A percentile compares a stretch with the other conserved stretches of the same genome.
phyloP scores from a whole-genome alignment of 2,113 vertebrate species.

The Sula dactylatra region DNA sequence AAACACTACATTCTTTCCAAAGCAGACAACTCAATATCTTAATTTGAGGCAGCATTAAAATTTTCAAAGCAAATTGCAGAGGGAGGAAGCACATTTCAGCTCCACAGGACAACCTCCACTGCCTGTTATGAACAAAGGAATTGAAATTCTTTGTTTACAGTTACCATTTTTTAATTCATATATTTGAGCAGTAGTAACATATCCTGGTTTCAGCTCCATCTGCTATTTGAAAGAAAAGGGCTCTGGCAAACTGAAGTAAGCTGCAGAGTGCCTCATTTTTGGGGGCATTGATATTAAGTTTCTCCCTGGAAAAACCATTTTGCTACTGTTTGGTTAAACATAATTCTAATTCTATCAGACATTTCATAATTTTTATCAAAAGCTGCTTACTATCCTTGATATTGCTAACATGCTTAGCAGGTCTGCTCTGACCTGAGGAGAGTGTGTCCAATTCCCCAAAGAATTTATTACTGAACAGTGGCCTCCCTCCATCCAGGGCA shows the following conservation, averaged over 20 bases:
- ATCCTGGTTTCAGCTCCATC: neutral
- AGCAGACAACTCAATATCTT: neutral
- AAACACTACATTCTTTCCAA: neutral
- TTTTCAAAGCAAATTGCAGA: neutral
- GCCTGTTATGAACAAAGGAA: neutral
- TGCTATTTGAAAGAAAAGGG: neutral
- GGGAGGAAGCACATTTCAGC: neutral
- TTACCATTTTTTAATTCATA: neutral
- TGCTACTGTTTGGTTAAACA: neutral
- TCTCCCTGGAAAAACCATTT: neutral
- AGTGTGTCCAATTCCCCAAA: neutral
- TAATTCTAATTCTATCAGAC: neutral
- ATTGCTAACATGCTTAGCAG: neutral
- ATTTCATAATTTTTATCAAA: neutral
- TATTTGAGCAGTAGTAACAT: neutral
- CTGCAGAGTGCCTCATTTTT: neutral
- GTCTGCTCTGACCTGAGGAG: neutral
- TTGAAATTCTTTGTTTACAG: neutral
- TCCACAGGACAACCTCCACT: neutral
- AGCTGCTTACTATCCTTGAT: neutral
- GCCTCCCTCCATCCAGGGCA: neutral
- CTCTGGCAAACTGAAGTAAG: neutral
- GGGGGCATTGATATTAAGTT: neutral
- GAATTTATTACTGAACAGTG: neutral
- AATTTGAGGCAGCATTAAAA: neutral